Percentiles rank a stretch among this genome's conserved stretches.
These are phyloP conservation scores for Benthochromis sp. DNA, from an alignment of 2,113 vertebrate genomes.

Conservation along the genomic window DNA sequence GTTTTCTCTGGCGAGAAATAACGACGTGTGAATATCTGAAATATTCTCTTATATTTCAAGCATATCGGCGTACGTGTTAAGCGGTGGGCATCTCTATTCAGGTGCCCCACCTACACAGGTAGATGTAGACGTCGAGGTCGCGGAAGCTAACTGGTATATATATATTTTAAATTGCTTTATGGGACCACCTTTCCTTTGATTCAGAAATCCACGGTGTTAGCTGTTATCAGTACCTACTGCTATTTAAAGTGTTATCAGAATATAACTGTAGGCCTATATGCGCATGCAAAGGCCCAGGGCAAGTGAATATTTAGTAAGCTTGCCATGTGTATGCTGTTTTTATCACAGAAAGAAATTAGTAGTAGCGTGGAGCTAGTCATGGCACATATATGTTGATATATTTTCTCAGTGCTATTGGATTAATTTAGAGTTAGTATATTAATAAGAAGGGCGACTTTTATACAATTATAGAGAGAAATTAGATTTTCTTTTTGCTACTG, in stretches of 20 bases:
- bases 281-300: background rate
- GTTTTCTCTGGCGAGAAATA: background rate
- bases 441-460: background rate
- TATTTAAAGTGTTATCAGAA: background rate
- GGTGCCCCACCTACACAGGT: conserved; percentile 42
- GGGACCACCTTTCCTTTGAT: background rate
- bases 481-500: background rate
- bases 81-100: background rate
- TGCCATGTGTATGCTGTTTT: background rate
- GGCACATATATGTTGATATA: background rate
- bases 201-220: background rate
- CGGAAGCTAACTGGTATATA: background rate
- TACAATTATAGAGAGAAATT: background rate
- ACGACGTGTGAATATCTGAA: background rate
- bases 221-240: background rate
- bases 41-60: background rate
- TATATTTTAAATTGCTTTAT: background rate
- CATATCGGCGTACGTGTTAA: background rate
- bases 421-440: background rate
- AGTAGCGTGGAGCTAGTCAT: background rate
- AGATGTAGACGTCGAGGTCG: background rate
- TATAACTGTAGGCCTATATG: background rate
- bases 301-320: background rate
- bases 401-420: background rate
- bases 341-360: background rate